These are phyloP conservation scores for Gnathonemus longibarbis DNA, from an alignment of 2,113 vertebrate species.

Conservation along the genomic window DNA sequence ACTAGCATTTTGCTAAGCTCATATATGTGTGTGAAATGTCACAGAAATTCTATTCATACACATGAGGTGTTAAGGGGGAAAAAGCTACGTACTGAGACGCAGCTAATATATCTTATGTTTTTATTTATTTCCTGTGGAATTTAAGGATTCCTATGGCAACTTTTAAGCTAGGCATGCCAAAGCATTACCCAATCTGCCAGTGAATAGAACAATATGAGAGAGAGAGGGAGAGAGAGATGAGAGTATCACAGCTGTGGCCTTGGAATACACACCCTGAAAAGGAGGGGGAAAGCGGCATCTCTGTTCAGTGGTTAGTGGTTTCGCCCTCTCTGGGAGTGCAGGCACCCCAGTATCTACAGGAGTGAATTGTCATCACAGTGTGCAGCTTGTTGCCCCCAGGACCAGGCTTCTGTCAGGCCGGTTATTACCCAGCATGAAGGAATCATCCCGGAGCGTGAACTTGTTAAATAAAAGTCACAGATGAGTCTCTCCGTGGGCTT, in stretches of 20 bases:
- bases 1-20: not conserved
- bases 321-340: not conserved
- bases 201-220: slow-evolving; percentile 7
- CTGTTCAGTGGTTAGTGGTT: not conserved
- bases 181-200: not conserved
- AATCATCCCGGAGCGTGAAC: slow-evolving; percentile 49
- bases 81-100: not conserved
- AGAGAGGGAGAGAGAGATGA: not conserved
- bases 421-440: slow-evolving; percentile 50
- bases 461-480: slow-evolving; percentile 58
- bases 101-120: not conserved
- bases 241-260: slow-evolving; percentile 12
- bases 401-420: slow-evolving; percentile 44
- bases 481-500: slow-evolving; percentile 39
- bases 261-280: slow-evolving; percentile 6
- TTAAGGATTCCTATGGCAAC: not conserved
- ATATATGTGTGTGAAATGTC: not conserved
- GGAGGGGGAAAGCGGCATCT: not conserved
- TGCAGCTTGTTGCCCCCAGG: slow-evolving; percentile 54
- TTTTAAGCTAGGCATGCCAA: not conserved
- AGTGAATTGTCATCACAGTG: slow-evolving; percentile 58
- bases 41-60: not conserved
- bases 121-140: not conserved
- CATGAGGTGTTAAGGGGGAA: not conserved
- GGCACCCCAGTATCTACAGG: slow-evolving; percentile 28